Evolutionary conservation across 1,140 invertebrate species (phyloP).

Genomic region (Diorhabda sublineata): DNA sequence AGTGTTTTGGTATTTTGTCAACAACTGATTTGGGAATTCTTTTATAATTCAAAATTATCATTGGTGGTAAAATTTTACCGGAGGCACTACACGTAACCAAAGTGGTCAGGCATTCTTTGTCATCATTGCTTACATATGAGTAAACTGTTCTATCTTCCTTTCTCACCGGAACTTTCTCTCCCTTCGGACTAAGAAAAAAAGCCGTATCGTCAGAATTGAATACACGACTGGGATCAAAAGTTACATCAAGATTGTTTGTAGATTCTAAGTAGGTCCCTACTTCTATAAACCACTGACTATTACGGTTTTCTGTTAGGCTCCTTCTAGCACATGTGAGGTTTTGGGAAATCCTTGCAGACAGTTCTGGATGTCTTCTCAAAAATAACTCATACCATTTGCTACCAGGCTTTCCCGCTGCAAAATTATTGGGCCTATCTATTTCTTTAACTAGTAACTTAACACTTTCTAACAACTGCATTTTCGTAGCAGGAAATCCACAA

Average conservation of each 20-base stretch:
- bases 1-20: constrained; percentile 33
- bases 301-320: neutral
- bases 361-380: constrained; percentile 34
- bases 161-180: constrained; percentile 29
- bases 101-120: constrained; percentile 43
- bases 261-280: neutral
- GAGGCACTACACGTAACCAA: constrained; percentile 44
- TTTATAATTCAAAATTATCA: constrained; percentile 32
- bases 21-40: constrained; percentile 32
- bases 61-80: constrained; percentile 23
- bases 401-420: too few species aligned
- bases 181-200: constrained; percentile 40
- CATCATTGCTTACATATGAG: constrained; percentile 4
- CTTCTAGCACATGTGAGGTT: constrained; percentile 30
- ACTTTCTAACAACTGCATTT: too few species aligned
- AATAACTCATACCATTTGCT: constrained; percentile 22
- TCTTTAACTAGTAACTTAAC: too few species aligned
- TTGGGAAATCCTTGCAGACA: constrained; percentile 29
- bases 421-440: too few species aligned
- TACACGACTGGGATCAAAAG: constrained; percentile 33
- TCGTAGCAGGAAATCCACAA: too few species aligned
- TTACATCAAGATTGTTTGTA: neutral
- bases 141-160: constrained; percentile 20
- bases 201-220: constrained; percentile 46
- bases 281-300: neutral